Evolutionary conservation across 2,797 vertebrate species (phyloP), one percentile per base, ranked within the genome.

Genomic region (Etheostoma nigrum): DNA sequence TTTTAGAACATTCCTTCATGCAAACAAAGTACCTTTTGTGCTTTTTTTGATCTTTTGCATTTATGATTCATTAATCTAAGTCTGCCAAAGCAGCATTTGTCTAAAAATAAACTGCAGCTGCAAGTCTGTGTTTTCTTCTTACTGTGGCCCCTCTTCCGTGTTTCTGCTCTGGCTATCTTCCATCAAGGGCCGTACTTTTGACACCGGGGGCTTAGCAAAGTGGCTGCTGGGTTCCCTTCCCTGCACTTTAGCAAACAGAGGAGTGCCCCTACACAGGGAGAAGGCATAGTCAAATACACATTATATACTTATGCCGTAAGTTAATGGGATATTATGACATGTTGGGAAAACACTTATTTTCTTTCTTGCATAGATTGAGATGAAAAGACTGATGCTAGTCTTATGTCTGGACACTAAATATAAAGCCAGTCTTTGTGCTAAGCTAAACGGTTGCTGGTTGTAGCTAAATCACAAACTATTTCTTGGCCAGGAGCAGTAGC

Each of bases 111-210:
- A n/a, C 9, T 8, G 40, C 19, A 15, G 42, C 16, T 52, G 40
- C 33, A 10, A 1, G 11, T 65, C 18, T 19, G 48, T 21, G 23
- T 18, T 59, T 47, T 40, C 19, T 14, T 76, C 80, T 87, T 88
- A 93, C 92, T 49, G 86, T 45, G 51, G 67, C 48, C 33, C 61
- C 55, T 88, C 83, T 2, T 88, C 88, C 0, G n/a, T 6, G 49
- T 51, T 72, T 27, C 55, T 58, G 55, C 14, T 51, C 16, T 59
- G 73, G 9, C 45, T 16, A 0, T 67, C 79, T 47, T 92, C 89
- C 85, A 91, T 89, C 76, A 92, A 54, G 8, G 93, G 93, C 18
- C 67, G 83, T 1, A 93, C 92, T 67, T 89, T 88, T 3, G 92
- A 92, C 74, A 94, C 90, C 0, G 83, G 92, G 3, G 90, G 92